Evolutionary conservation across 2,797 vertebrate genomes (phyloP), one percentile per base, ranked within the genome.

Genomic region (Girardinus metallicus): DNA sequence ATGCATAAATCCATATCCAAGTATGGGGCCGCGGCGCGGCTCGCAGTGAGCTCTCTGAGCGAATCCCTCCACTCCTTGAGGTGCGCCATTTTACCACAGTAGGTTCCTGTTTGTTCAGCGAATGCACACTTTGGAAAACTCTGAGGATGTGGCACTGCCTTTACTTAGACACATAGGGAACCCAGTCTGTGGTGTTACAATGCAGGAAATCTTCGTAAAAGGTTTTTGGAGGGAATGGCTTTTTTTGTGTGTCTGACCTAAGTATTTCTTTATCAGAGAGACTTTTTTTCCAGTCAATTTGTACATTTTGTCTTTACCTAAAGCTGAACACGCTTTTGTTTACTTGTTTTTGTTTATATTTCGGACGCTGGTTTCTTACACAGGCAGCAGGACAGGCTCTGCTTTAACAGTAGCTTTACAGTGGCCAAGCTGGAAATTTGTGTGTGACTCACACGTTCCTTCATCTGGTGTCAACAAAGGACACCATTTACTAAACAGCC

Each of bases 71-170:
- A 87, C 89, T 93, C 90, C 92, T 92, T 88, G 76, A 93, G 92
- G 92, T 92, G 92, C 93, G 93, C 85, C 88, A 80, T 89, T 88
- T 90, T 90, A 87, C 73, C 64, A 84, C 84, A 75, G 80, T 78
- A 57, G 75, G 81, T 89, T 92, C 83, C 88, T 94, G 93, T 94
- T 94, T 92, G 89, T 91, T 87, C 83, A 89, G 76, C 83, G 81
- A 87, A 87, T 90, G 89, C 80, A 81, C 31, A 72, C 64, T 64
- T 74, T 84, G 83, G 86, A 80, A 93, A 93, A 81, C 85, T 81
- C 72, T 85, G 79, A 89, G 91, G 90, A 93, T 91, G 80, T 75
- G 79, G 60, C 71, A 74, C 62, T 55, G 82, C 81, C 84, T 80
- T 74, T 12, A 49, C 76, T 70, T 16, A 85, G 80, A 79, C 41